Evolutionary conservation across 2,888 invertebrate genomes (phyloP), one percentile per base, ranked within the genome.

Genomic region (Thelaira solivaga): DNA sequence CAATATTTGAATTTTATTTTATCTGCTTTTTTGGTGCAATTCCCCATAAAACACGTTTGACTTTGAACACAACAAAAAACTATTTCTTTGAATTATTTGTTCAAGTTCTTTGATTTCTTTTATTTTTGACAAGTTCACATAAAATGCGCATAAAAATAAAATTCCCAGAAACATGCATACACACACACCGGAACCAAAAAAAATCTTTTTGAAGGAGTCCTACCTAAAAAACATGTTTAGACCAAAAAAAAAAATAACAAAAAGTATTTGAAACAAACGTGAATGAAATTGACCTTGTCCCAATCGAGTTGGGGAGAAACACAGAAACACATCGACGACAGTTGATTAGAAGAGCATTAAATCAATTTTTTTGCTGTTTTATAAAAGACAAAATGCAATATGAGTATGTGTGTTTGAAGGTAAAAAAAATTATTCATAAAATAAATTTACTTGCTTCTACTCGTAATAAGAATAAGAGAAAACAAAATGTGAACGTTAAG

Each of bases 271-370:
- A 53, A 20, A 51, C 55, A 18, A 13, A 31, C 4, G 39, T 39
- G 22, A 43, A 49, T 31, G 16, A 65, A 62, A 31, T 36, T 67
- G 73, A 67, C 65, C 73, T 74, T 74, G 65, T 49, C 49, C 22
- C 26, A 55, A 55, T 2, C 31, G 45, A 16, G 3, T 18, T 10
- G 7, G 7, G n/a, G 29, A 11, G 55, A 29, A 20, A 24, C 43
- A 36, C 24, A 36, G 43, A 47, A 41, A 4, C 16, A 11, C 2
- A 8, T 6, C 22, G n/a, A 49, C 26, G 65, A 36, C n/a, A 26
- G 10, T 34, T 59, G 68, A 73, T 69, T 73, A 64, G 73, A 51
- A 73, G 64, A 73, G 31, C 39, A 65, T 74, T 69, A 74, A 74
- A 74, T 74, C 78, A 69, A 64, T 41, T 18, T 51, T 43, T 22